Evolutionary conservation across 2,113 vertebrate species (phyloP).

Genomic region (Corynorhinus townsendii): DNA sequence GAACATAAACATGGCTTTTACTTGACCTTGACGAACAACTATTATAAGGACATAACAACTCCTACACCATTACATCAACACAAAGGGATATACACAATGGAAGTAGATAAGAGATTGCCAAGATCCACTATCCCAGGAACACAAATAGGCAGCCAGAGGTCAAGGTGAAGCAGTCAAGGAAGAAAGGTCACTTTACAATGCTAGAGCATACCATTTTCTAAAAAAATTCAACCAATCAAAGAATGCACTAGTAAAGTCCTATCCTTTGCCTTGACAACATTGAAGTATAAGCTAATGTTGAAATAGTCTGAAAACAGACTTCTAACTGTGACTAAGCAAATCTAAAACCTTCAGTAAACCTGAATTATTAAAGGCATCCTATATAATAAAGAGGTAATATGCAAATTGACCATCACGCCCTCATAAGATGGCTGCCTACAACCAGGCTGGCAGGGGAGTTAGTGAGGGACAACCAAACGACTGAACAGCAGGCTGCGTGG

Average conservation of each 20-base stretch:
- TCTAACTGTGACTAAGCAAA: background rate
- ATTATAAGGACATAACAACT: conserved; percentile 4
- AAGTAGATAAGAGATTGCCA: background rate
- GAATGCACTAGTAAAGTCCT: background rate
- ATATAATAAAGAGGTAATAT: too few species aligned
- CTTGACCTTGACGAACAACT: background rate
- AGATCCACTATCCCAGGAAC: background rate
- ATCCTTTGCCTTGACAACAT: background rate
- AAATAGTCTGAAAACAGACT: background rate
- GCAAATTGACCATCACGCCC: too few species aligned
- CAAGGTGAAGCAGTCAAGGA: background rate
- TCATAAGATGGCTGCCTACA: too few species aligned
- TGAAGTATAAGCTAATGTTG: background rate
- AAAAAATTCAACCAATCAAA: background rate
- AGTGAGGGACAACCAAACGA: too few species aligned
- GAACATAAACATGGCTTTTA: background rate
- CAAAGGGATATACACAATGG: background rate
- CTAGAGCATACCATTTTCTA: background rate
- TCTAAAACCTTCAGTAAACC: background rate
- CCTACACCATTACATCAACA: background rate
- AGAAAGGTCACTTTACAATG: background rate
- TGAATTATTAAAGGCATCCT: background rate
- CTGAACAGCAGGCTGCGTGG: too few species aligned
- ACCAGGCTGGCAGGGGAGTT: too few species aligned
- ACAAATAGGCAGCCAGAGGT: background rate